Base-by-base conservation (phyloP, 2,113 vertebrate species). In the Numenius arquata region DNA sequence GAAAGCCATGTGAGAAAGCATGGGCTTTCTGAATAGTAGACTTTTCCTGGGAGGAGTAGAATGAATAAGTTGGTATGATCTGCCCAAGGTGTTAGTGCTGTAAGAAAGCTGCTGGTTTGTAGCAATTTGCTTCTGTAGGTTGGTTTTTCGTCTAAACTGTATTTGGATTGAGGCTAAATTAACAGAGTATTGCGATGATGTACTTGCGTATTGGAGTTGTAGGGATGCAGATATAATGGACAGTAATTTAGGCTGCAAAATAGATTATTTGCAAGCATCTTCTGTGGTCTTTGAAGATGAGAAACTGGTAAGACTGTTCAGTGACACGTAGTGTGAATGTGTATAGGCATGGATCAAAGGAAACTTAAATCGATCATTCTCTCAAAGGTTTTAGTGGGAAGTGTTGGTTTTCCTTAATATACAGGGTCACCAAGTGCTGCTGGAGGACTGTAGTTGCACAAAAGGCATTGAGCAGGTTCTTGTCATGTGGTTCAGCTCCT, bases 401-500 rank as follows among this genome's bases (percentile, higher is more conserved):
- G 5, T 65, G 55, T 43, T 70, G 19, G 4, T 59, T 88, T 90
- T 80, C 56, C 15, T n/a, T 75, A 34, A 23, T 66, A 20, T 21
- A 19, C 15, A 32, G n/a, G 41, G 63, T 77, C 88, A 40, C 32
- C n/a, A 18, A 61, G 62, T 74, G 63, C 77, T 76, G 27, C 63
- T 86, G 22, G 40, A 95, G 56, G 52, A 86, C 63, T 56, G 8
- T 38, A 84, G 9, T 55, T 84, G 84, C 68, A 88, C 90, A 93
- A 90, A 95, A 93, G 73, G 70, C 90, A 73, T 59, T 65, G 86
- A 90, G 47, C 80, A 89, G 86, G 48, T 84, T 95, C 55, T 93
- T 84, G 76, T 95, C 93, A 90, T 16, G 47, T 92, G 73, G 23
- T 86, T 92, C 76, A 78, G 82, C 65, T 89, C 34, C 73, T 92